phyloP scores from a whole-genome alignment of 2,797 vertebrate genomes.

The Buceros bicornis region DNA sequence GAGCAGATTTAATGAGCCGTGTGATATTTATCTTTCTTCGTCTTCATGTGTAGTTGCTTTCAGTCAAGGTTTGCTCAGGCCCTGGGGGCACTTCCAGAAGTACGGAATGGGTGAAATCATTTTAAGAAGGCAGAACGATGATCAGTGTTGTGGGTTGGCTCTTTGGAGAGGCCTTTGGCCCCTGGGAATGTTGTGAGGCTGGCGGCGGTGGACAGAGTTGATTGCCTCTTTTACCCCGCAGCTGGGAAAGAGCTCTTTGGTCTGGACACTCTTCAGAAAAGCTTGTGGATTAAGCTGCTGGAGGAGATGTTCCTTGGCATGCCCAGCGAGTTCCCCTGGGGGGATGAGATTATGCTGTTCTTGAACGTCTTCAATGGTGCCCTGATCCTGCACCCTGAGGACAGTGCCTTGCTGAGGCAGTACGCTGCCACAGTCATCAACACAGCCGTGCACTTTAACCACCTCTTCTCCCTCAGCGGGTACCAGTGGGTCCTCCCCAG shows the following conservation, averaged over 20 bases:
- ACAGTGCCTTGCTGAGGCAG: slow-evolving; percentile 95
- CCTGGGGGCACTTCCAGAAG: not conserved
- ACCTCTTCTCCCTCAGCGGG: slow-evolving; percentile 97
- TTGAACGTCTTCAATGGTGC: slow-evolving; percentile 97
- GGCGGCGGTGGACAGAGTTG: not conserved
- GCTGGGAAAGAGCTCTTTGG: slow-evolving; percentile 97
- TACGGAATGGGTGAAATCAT: not conserved
- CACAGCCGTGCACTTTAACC: slow-evolving; percentile 97
- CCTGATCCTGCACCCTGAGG: slow-evolving; percentile 95
- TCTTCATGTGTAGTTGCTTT: not conserved
- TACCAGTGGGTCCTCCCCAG: slow-evolving; percentile 99
- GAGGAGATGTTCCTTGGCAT: slow-evolving; percentile 99
- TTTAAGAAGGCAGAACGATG: not conserved
- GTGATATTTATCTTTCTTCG: not conserved
- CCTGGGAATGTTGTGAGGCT: not conserved
- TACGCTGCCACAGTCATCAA: slow-evolving; percentile 98
- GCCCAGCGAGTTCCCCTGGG: slow-evolving; percentile 99
- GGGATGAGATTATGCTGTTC: slow-evolving; percentile 99
- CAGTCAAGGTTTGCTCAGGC: not conserved
- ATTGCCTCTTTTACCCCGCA: not conserved
- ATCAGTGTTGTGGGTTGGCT: not conserved
- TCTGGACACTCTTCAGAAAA: slow-evolving; percentile 97
- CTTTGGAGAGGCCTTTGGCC: not conserved
- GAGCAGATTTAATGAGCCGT: not conserved
- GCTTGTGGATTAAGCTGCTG: slow-evolving; percentile 97